A percentile compares a stretch with the other conserved stretches of the same genome.
Evolutionary conservation across 2,888 invertebrate species (phyloP).

Genomic region (Drosophila percnosoma): DNA sequence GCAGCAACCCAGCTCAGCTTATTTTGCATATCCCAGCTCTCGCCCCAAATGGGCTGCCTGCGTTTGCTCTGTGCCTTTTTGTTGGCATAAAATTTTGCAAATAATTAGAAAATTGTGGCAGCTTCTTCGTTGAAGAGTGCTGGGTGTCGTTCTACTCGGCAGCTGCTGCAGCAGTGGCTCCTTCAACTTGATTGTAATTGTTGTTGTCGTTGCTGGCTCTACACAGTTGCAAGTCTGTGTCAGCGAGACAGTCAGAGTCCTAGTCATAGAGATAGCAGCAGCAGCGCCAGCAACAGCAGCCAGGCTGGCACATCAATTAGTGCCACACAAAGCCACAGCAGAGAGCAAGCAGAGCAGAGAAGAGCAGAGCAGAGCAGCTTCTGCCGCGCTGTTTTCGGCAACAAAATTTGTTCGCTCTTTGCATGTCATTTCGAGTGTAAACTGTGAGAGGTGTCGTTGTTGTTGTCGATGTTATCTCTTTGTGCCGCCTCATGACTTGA

Average conservation of each 20-base stretch:
- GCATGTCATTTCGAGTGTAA: conserved; percentile 74
- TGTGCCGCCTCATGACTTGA: conserved; percentile 64
- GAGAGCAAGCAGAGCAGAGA: conserved; percentile 4
- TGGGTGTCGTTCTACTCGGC: conserved; percentile 34
- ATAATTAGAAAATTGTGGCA: conserved; percentile 80
- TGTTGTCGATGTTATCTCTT: conserved; percentile 39
- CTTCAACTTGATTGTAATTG: conserved; percentile 31
- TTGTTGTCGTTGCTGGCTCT: conserved; percentile 23
- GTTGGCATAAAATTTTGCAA: conserved; percentile 80
- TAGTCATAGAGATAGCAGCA: conserved; percentile 32
- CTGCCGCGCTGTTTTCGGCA: conserved; percentile 35
- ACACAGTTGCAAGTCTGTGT: conserved; percentile 54
- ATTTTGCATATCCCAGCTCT: conserved; percentile 1
- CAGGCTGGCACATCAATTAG: conserved; percentile 75
- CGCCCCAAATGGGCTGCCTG: conserved; percentile 22
- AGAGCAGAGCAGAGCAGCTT: conserved; percentile 13
- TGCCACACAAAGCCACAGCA: conserved; percentile 72
- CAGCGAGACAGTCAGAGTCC: conserved; percentile 42
- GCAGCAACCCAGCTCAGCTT: not conserved
- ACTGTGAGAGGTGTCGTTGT: conserved; percentile 69
- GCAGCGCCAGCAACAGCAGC: conserved; percentile 19
- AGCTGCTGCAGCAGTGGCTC: conserved; percentile 41
- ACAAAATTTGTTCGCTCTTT: conserved; percentile 53
- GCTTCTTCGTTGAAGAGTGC: conserved; percentile 50
- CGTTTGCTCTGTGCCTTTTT: conserved; percentile 60